Conservation (phyloP, 2,888 invertebrate genomes). For the Rapana venosa region DNA sequence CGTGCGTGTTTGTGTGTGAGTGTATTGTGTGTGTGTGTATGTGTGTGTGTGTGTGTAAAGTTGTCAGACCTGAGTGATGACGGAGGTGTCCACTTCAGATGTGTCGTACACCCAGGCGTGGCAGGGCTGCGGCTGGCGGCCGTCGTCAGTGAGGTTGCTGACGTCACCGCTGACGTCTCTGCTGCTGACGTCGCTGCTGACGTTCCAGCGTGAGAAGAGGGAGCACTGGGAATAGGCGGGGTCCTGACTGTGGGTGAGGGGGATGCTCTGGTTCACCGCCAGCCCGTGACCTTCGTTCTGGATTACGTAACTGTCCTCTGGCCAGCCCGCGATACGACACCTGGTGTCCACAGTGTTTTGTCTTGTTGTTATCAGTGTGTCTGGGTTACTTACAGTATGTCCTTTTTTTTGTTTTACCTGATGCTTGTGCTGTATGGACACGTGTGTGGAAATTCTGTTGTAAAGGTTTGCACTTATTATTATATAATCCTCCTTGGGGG, state of each 20-base stretch:
- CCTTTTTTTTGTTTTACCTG: no score
- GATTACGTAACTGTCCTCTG: not conserved
- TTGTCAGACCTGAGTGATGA: not conserved
- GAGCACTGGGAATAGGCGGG: conserved; percentile 5
- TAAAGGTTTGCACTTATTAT: no score
- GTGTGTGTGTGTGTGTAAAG: no score
- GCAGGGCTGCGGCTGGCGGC: not conserved
- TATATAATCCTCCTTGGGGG: no score
- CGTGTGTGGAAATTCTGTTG: no score
- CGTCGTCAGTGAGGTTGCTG: not conserved
- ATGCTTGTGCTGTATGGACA: no score
- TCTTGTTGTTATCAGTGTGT: no score
- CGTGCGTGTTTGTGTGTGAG: no score
- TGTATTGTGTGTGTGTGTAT: no score
- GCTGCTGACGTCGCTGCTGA: not conserved
- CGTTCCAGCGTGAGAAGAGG: not conserved
- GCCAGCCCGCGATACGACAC: not conserved
- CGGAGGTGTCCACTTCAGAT: not conserved
- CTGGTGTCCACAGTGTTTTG: not conserved
- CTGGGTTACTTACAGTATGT: no score
- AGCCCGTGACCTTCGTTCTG: not conserved
- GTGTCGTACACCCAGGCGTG: not conserved
- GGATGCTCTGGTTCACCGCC: conserved; percentile 11
- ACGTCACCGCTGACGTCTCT: not conserved
- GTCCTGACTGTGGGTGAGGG: not conserved